Evolutionary conservation across 2,888 invertebrate species (phyloP).

Genomic region (Leptopilina drosophilae): DNA sequence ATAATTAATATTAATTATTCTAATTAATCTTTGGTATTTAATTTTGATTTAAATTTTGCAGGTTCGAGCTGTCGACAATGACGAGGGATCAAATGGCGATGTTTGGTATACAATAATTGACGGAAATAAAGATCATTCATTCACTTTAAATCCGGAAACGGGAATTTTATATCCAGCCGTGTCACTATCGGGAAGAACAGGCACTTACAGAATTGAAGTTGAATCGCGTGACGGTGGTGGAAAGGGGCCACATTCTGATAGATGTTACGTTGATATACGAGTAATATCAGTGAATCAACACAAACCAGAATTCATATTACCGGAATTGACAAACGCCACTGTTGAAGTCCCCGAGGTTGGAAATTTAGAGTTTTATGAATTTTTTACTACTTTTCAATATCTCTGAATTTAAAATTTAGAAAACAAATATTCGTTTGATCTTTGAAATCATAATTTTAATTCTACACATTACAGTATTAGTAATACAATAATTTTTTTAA

Average conservation of each 20-base stretch:
- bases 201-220: constrained; percentile 82
- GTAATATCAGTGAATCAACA: constrained; percentile 90
- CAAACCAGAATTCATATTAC: constrained; percentile 88
- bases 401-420: too few species aligned
- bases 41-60: constrained; percentile 34
- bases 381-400: too few species aligned
- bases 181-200: constrained; percentile 83
- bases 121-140: constrained; percentile 84
- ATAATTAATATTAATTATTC: not conserved
- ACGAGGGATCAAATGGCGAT: constrained; percentile 87
- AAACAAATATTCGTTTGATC: too few species aligned
- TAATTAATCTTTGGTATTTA: not conserved
- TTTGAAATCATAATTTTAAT: too few species aligned
- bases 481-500: too few species aligned
- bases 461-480: too few species aligned
- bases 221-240: constrained; percentile 88
- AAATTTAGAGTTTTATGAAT: constrained; percentile 60
- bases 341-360: constrained; percentile 89
- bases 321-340: constrained; percentile 85
- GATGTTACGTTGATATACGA: constrained; percentile 85
- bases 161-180: constrained; percentile 90
- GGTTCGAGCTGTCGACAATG: constrained; percentile 88
- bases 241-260: constrained; percentile 82
- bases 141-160: constrained; percentile 85
- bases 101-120: constrained; percentile 86